Base-by-base conservation (phyloP, 2,888 invertebrate genomes). In the Dastarcus helophoroides region DNA sequence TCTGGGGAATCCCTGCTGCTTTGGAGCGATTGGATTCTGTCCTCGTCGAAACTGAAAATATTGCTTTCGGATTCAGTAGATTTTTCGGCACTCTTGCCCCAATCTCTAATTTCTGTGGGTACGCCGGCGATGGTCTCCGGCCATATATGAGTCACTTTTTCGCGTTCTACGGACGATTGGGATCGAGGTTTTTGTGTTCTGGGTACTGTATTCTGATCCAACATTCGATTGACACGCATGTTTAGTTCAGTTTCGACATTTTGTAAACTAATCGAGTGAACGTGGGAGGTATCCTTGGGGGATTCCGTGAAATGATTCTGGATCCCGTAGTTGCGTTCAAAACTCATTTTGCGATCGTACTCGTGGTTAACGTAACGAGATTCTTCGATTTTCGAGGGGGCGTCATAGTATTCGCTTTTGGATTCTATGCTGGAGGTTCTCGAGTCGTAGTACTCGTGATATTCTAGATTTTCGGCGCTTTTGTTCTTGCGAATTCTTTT, bases 31-130 rank as follows among this genome's bases (percentile, higher is more conserved):
- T 79, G 79, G 35, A 80, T 80, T 48, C 76, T 73, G 41, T 79
- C 79, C 51, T 79, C 78, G 49, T 80, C 80, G 44, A 80, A 80
- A 55, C 79, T 79, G 47, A 80, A 80, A 4, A 80, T 76, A 26
- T 74, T 74, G 41, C 79, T 71, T 38, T 71, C 69, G n/a, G 79
- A 79, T 24, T 79, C 78, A 9, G 77, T 71, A 3, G 78, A 71
- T 12, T 76, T 58, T 49, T 71, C 73, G 14, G 38, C 41, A 29
- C 35, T 43, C 15, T 25, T 31, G 17, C 41, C 42, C 42, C 60
- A 65, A 34, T 47, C 56, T 44, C 39, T 63, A 11, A 68, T 64
- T 49, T 71, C 71, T 0, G 68, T 66, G 28, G 67, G 65, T 10
- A 69, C 53, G 2, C 67, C 68, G 1, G 58, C 58, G 35, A 70